Evolutionary conservation across 2,113 vertebrate genomes (phyloP), one percentile per base, ranked within the genome.

Genomic region (Pangasianodon hypophthalmus): DNA sequence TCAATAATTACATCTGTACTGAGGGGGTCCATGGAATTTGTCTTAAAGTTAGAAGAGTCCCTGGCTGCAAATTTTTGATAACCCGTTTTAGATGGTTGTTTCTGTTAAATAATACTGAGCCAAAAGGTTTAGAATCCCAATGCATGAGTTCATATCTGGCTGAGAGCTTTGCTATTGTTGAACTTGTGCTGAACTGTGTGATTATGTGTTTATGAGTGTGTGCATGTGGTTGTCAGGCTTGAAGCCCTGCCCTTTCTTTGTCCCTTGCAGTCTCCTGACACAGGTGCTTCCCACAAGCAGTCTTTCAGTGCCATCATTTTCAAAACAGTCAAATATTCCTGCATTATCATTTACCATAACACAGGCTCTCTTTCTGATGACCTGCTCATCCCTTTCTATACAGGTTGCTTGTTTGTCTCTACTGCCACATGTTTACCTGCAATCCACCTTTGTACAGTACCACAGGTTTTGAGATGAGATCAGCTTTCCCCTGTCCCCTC

Each of bases 251-350:
- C 82, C 84, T 69, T 37, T 32, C 46, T 83, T 90, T 91, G 69
- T 77, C 67, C 77, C 71, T 44, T 69, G 58, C 67, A 52, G 87
- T n/a, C 0, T 86, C 85, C 73, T 87, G 67, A 90, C 32, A 73
- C 93, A 91, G 91, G 91, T 94, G 94, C 60, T 89, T 93, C 94
- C 94, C 79, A 48, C 89, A 92, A 90, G 92, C 91, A 77, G 69
- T 87, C 89, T 91, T 91, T 92, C 92, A 92, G 73, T 90, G 88
- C 87, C 89, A 93, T 91, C 93, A 94, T 94, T 93, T 95, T 93
- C 92, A 94, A 93, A 94, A 94, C 91, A 93, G 94, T 95, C 91
- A 93, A 87, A 94, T 37, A 80, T 67, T 73, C 80, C 60, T 18
- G 52, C 83, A 87, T 87, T 82, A 89, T 69, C 60, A 44, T 77